Base-by-base conservation (phyloP, 2,888 invertebrate genomes). In the Eulithis prunata region DNA sequence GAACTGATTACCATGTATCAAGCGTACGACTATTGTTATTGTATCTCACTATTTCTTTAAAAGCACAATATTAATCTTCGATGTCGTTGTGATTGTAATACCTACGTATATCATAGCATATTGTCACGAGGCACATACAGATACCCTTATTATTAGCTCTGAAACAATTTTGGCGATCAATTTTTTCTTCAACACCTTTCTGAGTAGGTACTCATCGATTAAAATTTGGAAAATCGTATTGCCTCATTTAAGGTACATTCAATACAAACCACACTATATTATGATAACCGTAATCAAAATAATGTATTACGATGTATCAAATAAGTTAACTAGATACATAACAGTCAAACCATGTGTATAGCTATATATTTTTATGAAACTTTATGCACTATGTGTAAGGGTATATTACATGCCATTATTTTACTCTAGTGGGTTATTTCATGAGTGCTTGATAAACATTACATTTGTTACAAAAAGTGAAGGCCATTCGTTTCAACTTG, bases 51-150 rank as follows among this genome's bases (percentile, higher is more conserved):
- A 72, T 66, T 72, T 73, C 69, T 66, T 68, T 78, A 82, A 83
- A 80, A 82, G 78, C 77, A 66, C 66, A 76, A 67, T 83, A 77
- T 76, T 76, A 83, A 84, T 82, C 73, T 88, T 89, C 90, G 88
- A 88, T 89, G 89, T 86, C 64, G 77, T 76, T 75, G 70, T 81
- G 80, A 79, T 80, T 53, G 21, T 21, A 21, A 41, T 41, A 41
- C 41, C 5, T 4, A 53, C 53, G 11, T 80, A 78, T 77, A 53
- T 43, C 49, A 78, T 57, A 61, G 46, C 68, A 79, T 87, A 84
- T 88, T 84, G 83, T 85, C 84, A 82, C 76, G 81, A 85, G 82
- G 81, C 81, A 85, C 81, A 78, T 78, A 36, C 14, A 2, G 28
- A 59, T 59, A 56, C 58, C 58, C 45, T 55, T 54, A 12, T 21